Evolutionary conservation across 2,113 vertebrate genomes (phyloP), one percentile per base, ranked within the genome.

Genomic region (Cephalopterus ornatus): DNA sequence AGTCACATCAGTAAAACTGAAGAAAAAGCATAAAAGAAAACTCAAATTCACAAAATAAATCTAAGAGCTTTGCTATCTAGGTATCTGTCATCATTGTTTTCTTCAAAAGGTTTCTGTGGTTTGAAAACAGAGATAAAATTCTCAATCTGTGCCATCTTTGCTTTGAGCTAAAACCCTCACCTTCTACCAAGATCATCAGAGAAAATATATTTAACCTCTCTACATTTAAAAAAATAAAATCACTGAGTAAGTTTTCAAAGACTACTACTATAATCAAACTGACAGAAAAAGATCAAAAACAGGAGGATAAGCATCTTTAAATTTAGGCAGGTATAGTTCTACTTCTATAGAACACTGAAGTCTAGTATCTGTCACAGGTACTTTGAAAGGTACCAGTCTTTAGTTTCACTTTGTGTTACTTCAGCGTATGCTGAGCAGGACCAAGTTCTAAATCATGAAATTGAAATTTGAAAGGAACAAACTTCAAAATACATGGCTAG

Each of bases 21-120:
- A 84, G 27, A 70, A 81, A 89, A 90, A 50, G 11, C 32, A 46
- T 75, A 63, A 75, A 85, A 88, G 61, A 58, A 92, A 85, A 78
- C 23, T 21, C 21, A 78, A 92, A 82, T 35, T 55, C 49, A 55
- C 20, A 82, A 75, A 68, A 46, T 74, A 81, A 50, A 88, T 59
- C 44, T 59, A 85, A 76, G 30, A 76, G 49, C 35, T 70, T 88
- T 87, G 39, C 67, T 63, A 35, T 92, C 55, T 61, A 62, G 28
- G n/a, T 72, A 76, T 20, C 11, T 68, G 35, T 50, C 56, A 66
- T 84, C 65, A 26, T 4, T 58, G 55, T 50, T 79, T 73, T 82
- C 56, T 82, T 88, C 52, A 79, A 92, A 77, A 73, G 49, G 11
- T 72, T 76, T 70, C 70, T 86, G 18, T 65, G 30, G 35, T 86